A percentile compares a stretch with the other conserved stretches of the same genome.
phyloP scores from a whole-genome alignment of 2,113 vertebrate genomes.

The Phainopepla nitens region DNA sequence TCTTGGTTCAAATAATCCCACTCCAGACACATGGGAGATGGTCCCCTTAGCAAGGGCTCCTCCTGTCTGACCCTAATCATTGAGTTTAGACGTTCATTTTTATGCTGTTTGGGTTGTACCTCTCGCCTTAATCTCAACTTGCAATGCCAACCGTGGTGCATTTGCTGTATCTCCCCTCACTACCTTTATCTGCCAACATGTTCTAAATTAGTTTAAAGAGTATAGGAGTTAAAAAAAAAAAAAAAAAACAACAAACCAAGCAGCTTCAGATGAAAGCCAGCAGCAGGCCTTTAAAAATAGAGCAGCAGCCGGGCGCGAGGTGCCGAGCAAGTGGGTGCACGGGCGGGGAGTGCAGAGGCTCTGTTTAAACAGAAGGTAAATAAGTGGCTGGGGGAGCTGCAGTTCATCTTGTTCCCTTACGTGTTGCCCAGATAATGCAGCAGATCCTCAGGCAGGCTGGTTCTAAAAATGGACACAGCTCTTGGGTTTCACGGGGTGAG shows the following conservation, averaged over 20 bases:
- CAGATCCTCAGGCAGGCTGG: background rate
- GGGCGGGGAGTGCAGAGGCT: background rate
- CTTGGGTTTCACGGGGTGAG: constrained; percentile 41
- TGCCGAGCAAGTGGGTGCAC: background rate
- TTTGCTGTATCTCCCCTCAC: background rate
- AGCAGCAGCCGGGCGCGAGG: background rate
- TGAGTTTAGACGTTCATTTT: background rate
- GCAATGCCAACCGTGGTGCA: background rate
- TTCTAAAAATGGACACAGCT: constrained; percentile 46
- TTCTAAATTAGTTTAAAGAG: constrained; percentile 26
- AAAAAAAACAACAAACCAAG: background rate
- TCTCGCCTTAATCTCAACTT: background rate
- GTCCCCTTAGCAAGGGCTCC: background rate
- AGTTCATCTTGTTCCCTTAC: constrained; percentile 45
- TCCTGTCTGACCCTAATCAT: background rate
- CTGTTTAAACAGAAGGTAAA: constrained; percentile 36
- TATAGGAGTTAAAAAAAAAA: background rate
- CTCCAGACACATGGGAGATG: background rate
- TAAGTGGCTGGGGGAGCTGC: constrained; percentile 35
- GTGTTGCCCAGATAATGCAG: constrained; percentile 43
- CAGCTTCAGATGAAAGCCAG: constrained; percentile 58
- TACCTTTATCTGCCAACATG: background rate
- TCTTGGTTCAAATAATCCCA: background rate
- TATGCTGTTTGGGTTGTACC: background rate
- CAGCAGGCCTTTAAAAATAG: constrained; percentile 65